phyloP scores from a whole-genome alignment of 2,888 invertebrate genomes.

The Caenorhabditis uteleia region DNA sequence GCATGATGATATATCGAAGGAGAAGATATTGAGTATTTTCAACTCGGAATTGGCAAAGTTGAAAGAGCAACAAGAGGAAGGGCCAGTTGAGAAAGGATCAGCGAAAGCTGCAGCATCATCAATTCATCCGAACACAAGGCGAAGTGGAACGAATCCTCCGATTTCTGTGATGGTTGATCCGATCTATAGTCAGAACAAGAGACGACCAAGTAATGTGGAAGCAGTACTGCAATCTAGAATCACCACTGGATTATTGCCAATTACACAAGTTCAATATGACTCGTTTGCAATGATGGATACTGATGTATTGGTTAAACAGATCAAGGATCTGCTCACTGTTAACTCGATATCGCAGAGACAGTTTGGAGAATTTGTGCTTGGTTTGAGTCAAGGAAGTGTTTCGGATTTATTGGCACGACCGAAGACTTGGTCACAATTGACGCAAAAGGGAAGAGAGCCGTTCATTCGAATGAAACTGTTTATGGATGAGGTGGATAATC shows the following conservation, averaged over 20 bases:
- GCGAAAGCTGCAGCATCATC: background rate
- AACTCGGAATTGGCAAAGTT: slow-evolving; percentile 92
- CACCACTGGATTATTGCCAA: slow-evolving; percentile 85
- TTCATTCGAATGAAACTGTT: slow-evolving; percentile 98
- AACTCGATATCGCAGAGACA: slow-evolving; percentile 86
- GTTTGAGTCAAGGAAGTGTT: slow-evolving; percentile 93
- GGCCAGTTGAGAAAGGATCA: background rate
- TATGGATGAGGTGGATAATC: slow-evolving; percentile 72
- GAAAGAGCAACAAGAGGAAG: slow-evolving; percentile 75
- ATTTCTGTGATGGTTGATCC: background rate
- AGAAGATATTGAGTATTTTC: slow-evolving; percentile 91
- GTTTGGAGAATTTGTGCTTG: slow-evolving; percentile 97
- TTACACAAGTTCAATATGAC: slow-evolving; percentile 98
- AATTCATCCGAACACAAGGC: background rate
- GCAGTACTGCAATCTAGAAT: slow-evolving; percentile 42
- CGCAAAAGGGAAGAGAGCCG: slow-evolving; percentile 86
- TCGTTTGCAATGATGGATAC: slow-evolving; percentile 91
- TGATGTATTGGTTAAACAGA: slow-evolving; percentile 84
- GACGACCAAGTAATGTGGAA: slow-evolving; percentile 10
- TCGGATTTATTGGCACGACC: slow-evolving; percentile 95
- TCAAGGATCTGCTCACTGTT: slow-evolving; percentile 73
- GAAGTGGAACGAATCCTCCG: background rate
- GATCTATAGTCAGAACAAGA: background rate
- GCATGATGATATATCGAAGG: slow-evolving; percentile 93
- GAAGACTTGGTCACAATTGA: slow-evolving; percentile 98